Evolutionary conservation across 2,797 vertebrate species (phyloP).

Genomic region (Yasuhikotakia modesta): DNA sequence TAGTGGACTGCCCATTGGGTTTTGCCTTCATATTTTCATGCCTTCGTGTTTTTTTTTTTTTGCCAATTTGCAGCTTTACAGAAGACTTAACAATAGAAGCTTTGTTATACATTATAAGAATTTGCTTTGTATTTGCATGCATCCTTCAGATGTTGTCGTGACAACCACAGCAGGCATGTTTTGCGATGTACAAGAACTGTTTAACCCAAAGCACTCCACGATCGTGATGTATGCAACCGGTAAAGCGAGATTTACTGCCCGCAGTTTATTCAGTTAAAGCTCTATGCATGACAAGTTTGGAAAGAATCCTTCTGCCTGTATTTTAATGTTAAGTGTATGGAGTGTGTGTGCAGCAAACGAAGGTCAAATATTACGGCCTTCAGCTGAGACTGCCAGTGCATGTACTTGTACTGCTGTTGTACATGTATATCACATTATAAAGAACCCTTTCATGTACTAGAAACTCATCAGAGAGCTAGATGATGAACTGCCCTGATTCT

Average conservation of each 20-base stretch:
- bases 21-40: background rate
- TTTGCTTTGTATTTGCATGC: constrained; percentile 21
- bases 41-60: background rate
- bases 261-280: constrained; percentile 25
- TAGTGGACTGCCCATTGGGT: background rate
- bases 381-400: background rate
- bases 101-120: constrained; percentile 19
- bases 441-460: background rate
- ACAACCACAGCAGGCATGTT: constrained; percentile 37
- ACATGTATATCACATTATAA: background rate
- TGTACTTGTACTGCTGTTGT: constrained; percentile 9
- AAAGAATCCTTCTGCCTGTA: constrained; percentile 20
- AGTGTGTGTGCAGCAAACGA: background rate
- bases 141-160: too few relatives aligned
- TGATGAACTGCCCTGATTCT: constrained; percentile 1
- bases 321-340: background rate
- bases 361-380: constrained; percentile 3
- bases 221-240: constrained; percentile 6
- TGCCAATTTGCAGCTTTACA: background rate
- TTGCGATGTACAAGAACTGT: constrained; percentile 31
- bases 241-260: constrained; percentile 32
- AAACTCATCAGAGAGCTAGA: background rate
- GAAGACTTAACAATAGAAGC: constrained; percentile 17
- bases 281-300: constrained; percentile 23
- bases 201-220: background rate